Evolutionary conservation across 2,888 invertebrate genomes (phyloP).

Genomic region (Temnothorax unifasciatus): DNA sequence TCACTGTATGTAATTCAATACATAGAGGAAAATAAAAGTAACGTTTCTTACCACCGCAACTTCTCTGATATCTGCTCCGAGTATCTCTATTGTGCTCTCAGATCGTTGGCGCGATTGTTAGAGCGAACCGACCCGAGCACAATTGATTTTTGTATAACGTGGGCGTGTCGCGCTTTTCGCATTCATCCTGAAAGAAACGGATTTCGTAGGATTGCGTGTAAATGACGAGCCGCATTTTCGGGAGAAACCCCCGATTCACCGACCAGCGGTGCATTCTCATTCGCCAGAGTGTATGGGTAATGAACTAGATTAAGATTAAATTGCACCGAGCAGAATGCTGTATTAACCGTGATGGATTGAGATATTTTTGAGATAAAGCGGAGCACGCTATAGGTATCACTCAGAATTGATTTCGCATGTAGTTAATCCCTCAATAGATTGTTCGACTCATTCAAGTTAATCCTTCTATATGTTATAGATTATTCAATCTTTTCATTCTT

Average conservation of each 20-base stretch:
- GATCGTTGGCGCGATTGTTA: slow-evolving; percentile 66
- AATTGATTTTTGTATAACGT: slow-evolving; percentile 67
- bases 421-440: slow-evolving; percentile 42
- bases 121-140: slow-evolving; percentile 60
- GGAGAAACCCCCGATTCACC: slow-evolving; percentile 39
- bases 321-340: slow-evolving; percentile 23
- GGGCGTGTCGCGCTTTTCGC: slow-evolving; percentile 51
- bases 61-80: not conserved
- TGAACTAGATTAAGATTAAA: slow-evolving; percentile 45
- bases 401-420: slow-evolving; percentile 40
- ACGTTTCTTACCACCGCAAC: not conserved
- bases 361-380: slow-evolving; percentile 44
- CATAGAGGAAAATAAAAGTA: slow-evolving; percentile 10
- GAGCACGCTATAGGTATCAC: slow-evolving; percentile 15
- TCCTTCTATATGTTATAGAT: slow-evolving; percentile 13
- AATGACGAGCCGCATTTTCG: slow-evolving; percentile 69
- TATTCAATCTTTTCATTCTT: not conserved
- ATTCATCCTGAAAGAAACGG: slow-evolving; percentile 65
- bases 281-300: slow-evolving; percentile 17
- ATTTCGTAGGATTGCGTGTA: slow-evolving; percentile 71
- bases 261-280: not conserved
- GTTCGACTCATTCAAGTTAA: slow-evolving; percentile 15
- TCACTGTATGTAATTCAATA: not conserved
- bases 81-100: slow-evolving; percentile 64
- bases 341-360: slow-evolving; percentile 46